Evolutionary conservation across 2,888 invertebrate genomes (phyloP).

Genomic region (Exephanes ischioxanthus): DNA sequence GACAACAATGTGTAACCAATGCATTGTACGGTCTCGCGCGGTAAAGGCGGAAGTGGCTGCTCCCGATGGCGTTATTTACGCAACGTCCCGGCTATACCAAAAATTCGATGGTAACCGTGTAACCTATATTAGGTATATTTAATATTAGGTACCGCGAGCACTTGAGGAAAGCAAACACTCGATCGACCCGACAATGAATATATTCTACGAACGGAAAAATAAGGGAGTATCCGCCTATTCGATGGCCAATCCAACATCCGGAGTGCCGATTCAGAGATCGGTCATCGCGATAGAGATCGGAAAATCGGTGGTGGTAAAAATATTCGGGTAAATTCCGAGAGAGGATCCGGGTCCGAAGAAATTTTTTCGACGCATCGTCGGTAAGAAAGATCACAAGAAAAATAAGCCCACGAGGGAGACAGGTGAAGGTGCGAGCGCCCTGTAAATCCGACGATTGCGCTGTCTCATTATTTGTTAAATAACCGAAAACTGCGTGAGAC

Average conservation of each 20-base stretch:
- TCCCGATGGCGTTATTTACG: conserved; percentile 65
- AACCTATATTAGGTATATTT: conserved; percentile 46
- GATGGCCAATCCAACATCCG: conserved; percentile 35
- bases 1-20: conserved; percentile 21
- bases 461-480: conserved; percentile 73
- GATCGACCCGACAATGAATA: conserved; percentile 41
- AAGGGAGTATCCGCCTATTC: conserved; percentile 26
- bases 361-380: not conserved
- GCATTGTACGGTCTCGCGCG: conserved; percentile 21
- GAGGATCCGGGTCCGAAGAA: not conserved
- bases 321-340: not conserved
- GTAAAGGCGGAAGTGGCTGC: conserved; percentile 52
- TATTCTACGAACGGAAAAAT: not conserved
- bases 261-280: not conserved
- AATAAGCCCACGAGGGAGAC: conserved; percentile 44
- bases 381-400: conserved; percentile 21
- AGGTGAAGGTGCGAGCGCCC: conserved; percentile 38
- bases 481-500: conserved; percentile 68
- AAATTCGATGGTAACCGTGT: conserved; percentile 29
- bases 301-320: not conserved
- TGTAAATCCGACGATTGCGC: conserved; percentile 48
- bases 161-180: conserved; percentile 52
- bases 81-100: conserved; percentile 58
- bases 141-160: not conserved
- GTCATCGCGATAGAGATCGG: not conserved